These are phyloP conservation scores for Sarcophaga rosellei DNA, from an alignment of 2,888 invertebrate species.

Conservation along the genomic window DNA sequence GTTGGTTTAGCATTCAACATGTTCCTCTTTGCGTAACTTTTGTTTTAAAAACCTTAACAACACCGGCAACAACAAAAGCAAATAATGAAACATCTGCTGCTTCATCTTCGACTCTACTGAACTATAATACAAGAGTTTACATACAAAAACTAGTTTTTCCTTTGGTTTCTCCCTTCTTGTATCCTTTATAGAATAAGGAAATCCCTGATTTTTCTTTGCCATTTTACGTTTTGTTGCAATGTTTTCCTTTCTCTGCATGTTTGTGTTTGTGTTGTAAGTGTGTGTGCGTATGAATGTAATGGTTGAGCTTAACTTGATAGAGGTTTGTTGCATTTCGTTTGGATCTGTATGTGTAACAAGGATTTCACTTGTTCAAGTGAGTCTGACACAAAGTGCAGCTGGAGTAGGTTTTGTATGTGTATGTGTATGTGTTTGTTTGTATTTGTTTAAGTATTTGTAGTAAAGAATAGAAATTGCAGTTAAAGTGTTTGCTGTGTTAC, in stretches of 20 bases:
- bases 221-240: conserved; percentile 3
- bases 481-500: not conserved
- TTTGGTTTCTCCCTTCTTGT: not conserved
- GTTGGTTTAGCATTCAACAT: conserved; percentile 6
- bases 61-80: not conserved
- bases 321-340: conserved; percentile 48
- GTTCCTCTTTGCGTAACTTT: conserved; percentile 15
- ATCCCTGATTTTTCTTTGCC: conserved; percentile 2
- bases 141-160: conserved; percentile 15
- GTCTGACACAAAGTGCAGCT: conserved; percentile 12
- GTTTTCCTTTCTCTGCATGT: not conserved
- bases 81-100: conserved; percentile 33
- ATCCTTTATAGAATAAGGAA: conserved; percentile 38
- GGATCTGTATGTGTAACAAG: conserved; percentile 19
- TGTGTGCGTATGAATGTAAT: not conserved
- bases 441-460: too few relatives aligned
- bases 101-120: conserved; percentile 35
- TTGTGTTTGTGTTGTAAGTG: not conserved
- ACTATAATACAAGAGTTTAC: conserved; percentile 14
- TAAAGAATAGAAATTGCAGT: not conserved
- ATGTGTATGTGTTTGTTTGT: too few relatives aligned
- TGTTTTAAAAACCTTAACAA: not conserved
- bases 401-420: too few relatives aligned
- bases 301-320: conserved; percentile 37
- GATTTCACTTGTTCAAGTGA: conserved; percentile 41